Percentiles rank a stretch among this genome's conserved stretches.
These are phyloP conservation scores for Argyresthia goedartella DNA, from an alignment of 2,888 invertebrate genomes.

Conservation along the genomic window DNA sequence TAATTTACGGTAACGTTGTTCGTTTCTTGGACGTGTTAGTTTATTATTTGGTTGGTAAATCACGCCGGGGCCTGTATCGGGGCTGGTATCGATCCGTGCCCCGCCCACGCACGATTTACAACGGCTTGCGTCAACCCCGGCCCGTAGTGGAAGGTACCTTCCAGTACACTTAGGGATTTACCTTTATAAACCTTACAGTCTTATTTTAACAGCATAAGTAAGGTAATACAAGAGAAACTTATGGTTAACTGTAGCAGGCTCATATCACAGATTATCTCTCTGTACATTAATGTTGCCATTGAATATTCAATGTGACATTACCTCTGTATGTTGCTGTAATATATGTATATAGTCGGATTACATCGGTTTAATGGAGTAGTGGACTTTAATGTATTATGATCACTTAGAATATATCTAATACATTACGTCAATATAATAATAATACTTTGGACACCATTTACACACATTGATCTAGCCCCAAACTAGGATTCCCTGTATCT, in stretches of 20 bases:
- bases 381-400: too few species aligned
- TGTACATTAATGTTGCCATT: conserved; percentile 5
- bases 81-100: conserved; percentile 26
- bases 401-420: too few species aligned
- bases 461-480: too few species aligned
- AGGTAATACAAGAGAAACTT: too few species aligned
- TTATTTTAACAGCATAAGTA: too few species aligned
- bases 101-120: conserved; percentile 40
- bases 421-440: too few species aligned
- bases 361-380: too few species aligned
- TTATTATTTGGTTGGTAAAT: conserved; percentile 58
- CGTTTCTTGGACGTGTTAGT: conserved; percentile 36
- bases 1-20: conserved; percentile 30
- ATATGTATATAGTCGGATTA: too few species aligned
- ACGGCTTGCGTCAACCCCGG: conserved; percentile 25
- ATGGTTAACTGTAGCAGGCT: conserved; percentile 34
- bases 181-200: too few species aligned
- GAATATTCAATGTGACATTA: conserved; percentile 10
- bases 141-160: conserved; percentile 20
- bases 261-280: conserved; percentile 28
- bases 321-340: not conserved
- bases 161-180: too few species aligned
- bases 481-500: too few species aligned
- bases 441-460: too few species aligned
- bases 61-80: conserved; percentile 32